Conservation (phyloP, 2,113 vertebrate genomes). For the Triplophysa dalaica region DNA sequence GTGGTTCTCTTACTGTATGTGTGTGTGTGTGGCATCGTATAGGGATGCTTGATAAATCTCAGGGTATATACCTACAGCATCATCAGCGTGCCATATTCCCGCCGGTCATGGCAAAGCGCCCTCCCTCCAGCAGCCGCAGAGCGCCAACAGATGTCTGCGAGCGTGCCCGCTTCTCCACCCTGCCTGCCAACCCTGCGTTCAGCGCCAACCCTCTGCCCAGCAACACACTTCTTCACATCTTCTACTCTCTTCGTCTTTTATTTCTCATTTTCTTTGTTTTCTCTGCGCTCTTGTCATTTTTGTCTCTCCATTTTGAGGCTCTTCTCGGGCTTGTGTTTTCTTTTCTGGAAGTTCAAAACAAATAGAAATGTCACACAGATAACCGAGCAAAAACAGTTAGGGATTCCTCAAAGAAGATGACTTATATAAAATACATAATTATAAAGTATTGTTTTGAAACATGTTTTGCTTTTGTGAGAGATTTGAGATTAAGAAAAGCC, state of each 20-base stretch:
- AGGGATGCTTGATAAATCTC: slow-evolving; percentile 24
- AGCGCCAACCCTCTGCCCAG: slow-evolving; percentile 70
- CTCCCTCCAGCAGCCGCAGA: slow-evolving; percentile 65
- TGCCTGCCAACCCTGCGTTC: slow-evolving; percentile 74
- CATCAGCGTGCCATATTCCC: slow-evolving; percentile 44
- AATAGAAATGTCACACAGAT: background rate
- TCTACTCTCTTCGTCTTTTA: background rate
- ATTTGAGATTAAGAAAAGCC: slow-evolving; percentile 60
- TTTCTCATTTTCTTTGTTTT: slow-evolving; percentile 5
- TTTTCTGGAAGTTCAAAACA: background rate
- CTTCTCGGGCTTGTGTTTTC: background rate
- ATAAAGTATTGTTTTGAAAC: background rate
- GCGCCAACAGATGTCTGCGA: slow-evolving; percentile 83
- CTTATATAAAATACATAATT: background rate
- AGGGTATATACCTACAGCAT: slow-evolving; percentile 38
- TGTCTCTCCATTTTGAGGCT: slow-evolving; percentile 25
- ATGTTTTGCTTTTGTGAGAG: slow-evolving; percentile 61
- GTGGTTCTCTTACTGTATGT: background rate
- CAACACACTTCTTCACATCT: slow-evolving; percentile 61
- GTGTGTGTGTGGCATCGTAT: slow-evolving; percentile 12
- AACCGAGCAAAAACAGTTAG: background rate
- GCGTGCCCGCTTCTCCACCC: slow-evolving; percentile 73
- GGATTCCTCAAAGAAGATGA: background rate
- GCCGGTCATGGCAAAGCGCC: slow-evolving; percentile 61
- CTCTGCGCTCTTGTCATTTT: background rate